Evolutionary conservation across 2,888 invertebrate species (phyloP).

Genomic region (Synergus laeviventris): DNA sequence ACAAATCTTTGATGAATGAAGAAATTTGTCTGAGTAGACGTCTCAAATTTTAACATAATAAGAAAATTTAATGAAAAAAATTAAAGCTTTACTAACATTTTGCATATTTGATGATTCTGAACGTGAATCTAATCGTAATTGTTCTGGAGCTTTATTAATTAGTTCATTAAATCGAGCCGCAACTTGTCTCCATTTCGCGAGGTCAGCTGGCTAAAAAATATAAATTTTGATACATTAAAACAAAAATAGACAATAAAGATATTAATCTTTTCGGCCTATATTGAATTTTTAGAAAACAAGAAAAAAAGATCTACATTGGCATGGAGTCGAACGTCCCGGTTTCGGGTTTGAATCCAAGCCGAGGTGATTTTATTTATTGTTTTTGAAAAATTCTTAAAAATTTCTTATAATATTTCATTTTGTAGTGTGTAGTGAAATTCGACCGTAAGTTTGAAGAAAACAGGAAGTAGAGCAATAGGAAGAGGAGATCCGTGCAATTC

Average conservation of each 20-base stretch:
- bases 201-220: slow-evolving; percentile 58
- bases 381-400: neutral
- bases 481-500: slow-evolving; percentile 76
- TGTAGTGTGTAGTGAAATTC: neutral
- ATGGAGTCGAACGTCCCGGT: too few relatives aligned
- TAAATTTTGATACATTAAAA: neutral
- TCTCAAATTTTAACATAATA: neutral
- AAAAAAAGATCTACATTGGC: too few relatives aligned
- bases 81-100: slow-evolving; percentile 31
- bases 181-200: slow-evolving; percentile 66
- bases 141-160: slow-evolving; percentile 65
- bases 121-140: slow-evolving; percentile 55
- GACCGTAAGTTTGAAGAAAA: slow-evolving; percentile 77
- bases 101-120: slow-evolving; percentile 40
- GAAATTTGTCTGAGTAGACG: neutral
- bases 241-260: neutral
- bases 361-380: too few relatives aligned
- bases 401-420: neutral
- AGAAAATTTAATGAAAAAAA: neutral
- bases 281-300: too few relatives aligned
- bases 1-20: neutral
- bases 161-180: slow-evolving; percentile 67
- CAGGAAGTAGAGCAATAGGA: slow-evolving; percentile 76
- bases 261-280: neutral
- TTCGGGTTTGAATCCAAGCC: too few relatives aligned